Conservation (phyloP, 1,140 invertebrate genomes). For the Campodea augens region DNA sequence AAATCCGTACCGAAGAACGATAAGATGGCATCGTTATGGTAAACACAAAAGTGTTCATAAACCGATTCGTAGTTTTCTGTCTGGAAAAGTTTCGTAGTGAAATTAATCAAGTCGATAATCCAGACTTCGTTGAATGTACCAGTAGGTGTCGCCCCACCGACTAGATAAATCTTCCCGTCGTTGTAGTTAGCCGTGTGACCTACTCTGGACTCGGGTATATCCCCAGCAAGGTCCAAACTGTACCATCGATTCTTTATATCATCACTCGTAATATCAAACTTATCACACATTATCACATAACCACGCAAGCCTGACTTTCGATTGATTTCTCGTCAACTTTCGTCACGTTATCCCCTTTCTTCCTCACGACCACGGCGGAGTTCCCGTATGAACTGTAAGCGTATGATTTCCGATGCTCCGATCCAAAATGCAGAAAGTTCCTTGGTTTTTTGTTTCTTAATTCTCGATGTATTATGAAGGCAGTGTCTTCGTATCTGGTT, state of each 20-base stretch:
- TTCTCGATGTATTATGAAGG: no score
- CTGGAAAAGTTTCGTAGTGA: constrained; percentile 21
- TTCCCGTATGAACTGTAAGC: constrained; percentile 27
- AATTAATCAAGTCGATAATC: constrained; percentile 21
- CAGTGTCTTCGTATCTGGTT: no score
- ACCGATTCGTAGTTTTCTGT: constrained; percentile 11
- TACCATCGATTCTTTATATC: neutral
- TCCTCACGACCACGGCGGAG: constrained; percentile 23
- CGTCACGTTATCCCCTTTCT: constrained; percentile 11
- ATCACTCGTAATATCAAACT: neutral
- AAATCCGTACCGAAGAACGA: constrained; percentile 25
- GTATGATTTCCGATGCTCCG: constrained; percentile 21
- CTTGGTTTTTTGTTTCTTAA: constrained; percentile 13
- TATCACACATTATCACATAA: constrained; percentile 12
- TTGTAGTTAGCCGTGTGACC: constrained; percentile 22
- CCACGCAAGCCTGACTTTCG: constrained; percentile 17
- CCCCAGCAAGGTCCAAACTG: neutral
- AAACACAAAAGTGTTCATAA: constrained; percentile 23
- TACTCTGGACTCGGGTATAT: constrained; percentile 14
- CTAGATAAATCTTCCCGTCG: constrained; percentile 21
- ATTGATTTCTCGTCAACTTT: constrained; percentile 17
- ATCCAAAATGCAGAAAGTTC: constrained; percentile 24
- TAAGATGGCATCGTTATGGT: constrained; percentile 19
- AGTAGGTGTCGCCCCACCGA: constrained; percentile 25
- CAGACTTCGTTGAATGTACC: constrained; percentile 22